Conservation (phyloP, 2,888 invertebrate genomes). For the Drosophila atroscutellata region DNA sequence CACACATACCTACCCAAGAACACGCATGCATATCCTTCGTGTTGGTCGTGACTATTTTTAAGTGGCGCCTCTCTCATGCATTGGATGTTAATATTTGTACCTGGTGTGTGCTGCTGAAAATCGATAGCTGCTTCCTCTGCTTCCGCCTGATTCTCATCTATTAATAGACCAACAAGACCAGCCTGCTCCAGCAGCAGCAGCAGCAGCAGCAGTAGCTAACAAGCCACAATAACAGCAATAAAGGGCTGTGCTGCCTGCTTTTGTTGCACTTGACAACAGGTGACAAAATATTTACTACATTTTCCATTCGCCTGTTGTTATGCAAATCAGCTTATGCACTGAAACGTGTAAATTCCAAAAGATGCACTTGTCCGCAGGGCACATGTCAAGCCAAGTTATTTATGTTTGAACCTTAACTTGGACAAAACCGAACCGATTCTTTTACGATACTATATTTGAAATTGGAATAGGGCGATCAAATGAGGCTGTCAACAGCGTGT, state of each 20-base stretch:
- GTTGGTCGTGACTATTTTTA: conserved; percentile 43
- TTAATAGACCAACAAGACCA: conserved; percentile 42
- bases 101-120: conserved; percentile 59
- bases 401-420: background rate
- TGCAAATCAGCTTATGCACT: conserved; percentile 47
- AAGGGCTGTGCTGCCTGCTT: conserved; percentile 15
- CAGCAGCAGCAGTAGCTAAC: conserved; percentile 1
- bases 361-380: background rate
- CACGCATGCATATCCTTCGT: conserved; percentile 9
- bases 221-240: background rate
- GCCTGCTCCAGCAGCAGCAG: background rate
- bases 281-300: conserved; percentile 51
- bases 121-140: conserved; percentile 57
- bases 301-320: conserved; percentile 28
- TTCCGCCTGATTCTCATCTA: conserved; percentile 54
- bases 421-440: background rate
- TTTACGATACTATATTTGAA: background rate
- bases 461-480: background rate
- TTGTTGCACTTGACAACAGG: conserved; percentile 53
- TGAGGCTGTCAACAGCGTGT: background rate
- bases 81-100: conserved; percentile 50
- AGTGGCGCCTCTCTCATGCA: conserved; percentile 19
- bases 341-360: conserved; percentile 28
- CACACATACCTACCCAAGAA: background rate
- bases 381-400: background rate